Conservation (phyloP, 2,888 invertebrate genomes). For the Drosophila nigricruria region DNA sequence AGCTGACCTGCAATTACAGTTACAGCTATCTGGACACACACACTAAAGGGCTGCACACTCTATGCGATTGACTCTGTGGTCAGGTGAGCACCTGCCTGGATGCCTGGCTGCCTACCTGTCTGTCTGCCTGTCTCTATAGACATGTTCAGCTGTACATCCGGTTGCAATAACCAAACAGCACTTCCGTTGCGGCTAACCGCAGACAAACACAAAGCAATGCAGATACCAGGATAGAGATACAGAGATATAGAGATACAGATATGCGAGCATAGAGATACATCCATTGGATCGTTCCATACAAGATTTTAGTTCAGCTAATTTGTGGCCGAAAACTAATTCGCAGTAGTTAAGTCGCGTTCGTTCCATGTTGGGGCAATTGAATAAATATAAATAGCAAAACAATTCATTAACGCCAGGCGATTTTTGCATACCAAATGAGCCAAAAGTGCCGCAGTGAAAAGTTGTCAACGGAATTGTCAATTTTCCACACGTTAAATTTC, state of each 20-base stretch:
- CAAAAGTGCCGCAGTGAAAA: slow-evolving; percentile 15
- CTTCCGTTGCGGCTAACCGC: slow-evolving; percentile 47
- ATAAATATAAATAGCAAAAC: slow-evolving; percentile 45
- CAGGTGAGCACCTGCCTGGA: slow-evolving; percentile 4
- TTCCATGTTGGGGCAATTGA: slow-evolving; percentile 21
- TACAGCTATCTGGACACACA: slow-evolving; percentile 6
- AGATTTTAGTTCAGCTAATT: slow-evolving; percentile 2
- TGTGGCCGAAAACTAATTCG: slow-evolving; percentile 6
- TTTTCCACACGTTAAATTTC: slow-evolving; percentile 71
- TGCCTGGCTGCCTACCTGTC: background rate
- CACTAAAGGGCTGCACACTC: background rate
- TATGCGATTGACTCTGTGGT: slow-evolving; percentile 30
- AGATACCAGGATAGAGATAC: slow-evolving; percentile 13
- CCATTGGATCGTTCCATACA: background rate
- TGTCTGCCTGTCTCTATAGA: slow-evolving; percentile 1
- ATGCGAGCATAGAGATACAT: slow-evolving; percentile 1
- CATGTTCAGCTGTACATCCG: slow-evolving; percentile 39
- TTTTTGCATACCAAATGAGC: slow-evolving; percentile 52
- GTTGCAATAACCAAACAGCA: slow-evolving; percentile 40
- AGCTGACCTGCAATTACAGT: slow-evolving; percentile 36
- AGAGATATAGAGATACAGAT: background rate
- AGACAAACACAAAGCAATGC: slow-evolving; percentile 15
- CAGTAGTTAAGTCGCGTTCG: no score
- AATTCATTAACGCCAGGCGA: slow-evolving; percentile 52
- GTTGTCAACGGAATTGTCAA: slow-evolving; percentile 62